Evolutionary conservation across 2,113 vertebrate species (phyloP), one percentile per base, ranked within the genome.

Genomic region (Eulacestoma nigropectus): DNA sequence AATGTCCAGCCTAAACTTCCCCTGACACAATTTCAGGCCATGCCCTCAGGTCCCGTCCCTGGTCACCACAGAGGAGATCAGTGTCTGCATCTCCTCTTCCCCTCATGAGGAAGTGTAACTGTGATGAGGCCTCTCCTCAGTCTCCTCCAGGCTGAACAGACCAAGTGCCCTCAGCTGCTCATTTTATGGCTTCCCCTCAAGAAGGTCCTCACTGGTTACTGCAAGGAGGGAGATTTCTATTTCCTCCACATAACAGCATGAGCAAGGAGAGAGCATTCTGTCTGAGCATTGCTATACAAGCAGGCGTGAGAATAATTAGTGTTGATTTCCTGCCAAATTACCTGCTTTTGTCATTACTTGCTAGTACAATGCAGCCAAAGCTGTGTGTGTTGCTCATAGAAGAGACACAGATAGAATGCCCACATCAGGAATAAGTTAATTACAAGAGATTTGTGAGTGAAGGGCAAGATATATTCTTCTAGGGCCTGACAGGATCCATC

Each of bases 381-480:
- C n/a, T 32, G 2, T 16, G 23, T 13, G 4, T 23, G 14, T 50
- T 1, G 0, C 26, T 56, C 12, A 12, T 5, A 4, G 8, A 2
- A 6, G 32, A 57, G 42, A 53, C 4, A 16, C 1, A 2, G 21
- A 27, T 33, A 25, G 14, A 42, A 5, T 25, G 32, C 5, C 29
- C 3, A 1, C 4, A 29, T n/a, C 6, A 19, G 19, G n/a, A 63
- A 9, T 27, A 41, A 85, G 16, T 35, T 72, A 22, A 37, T 41
- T 33, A n/a, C 3, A 26, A 30, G 46, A 53, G 29, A 13, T 26
- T 25, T 41, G 16, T 49, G 32, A 19, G 5, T 52, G 32, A 52
- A 68, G 15, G 35, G 19, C 27, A 27, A 11, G 26, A 4, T 49
- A 3, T 29, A 7, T 14, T 72, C 22, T 29, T 75, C 37, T 10